phyloP scores from a whole-genome alignment of 2,888 invertebrate genomes.

The Resseliella maxima region DNA sequence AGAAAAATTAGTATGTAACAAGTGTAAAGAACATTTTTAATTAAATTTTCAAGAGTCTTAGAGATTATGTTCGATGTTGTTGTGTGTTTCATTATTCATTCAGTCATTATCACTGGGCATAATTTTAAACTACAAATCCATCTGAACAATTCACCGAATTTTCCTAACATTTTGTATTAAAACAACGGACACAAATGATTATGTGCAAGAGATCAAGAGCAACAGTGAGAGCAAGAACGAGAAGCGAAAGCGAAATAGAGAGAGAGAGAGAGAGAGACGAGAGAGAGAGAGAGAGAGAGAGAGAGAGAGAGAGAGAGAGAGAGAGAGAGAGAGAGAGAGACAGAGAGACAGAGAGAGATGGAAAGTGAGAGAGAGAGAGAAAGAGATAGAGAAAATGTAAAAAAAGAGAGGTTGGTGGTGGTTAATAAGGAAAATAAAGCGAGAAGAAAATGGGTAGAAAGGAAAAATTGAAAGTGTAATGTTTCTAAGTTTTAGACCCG shows the following conservation, averaged over 20 bases:
- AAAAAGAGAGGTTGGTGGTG: too few species aligned
- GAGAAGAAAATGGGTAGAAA: too few species aligned
- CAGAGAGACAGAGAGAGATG: too few species aligned
- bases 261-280: not conserved
- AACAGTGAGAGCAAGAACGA: too few species aligned
- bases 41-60: slow-evolving; percentile 22
- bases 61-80: not conserved
- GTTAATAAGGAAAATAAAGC: too few species aligned
- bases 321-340: too few species aligned
- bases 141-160: slow-evolving; percentile 27
- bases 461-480: not conserved
- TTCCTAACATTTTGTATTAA: not conserved
- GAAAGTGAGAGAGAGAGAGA: too few species aligned
- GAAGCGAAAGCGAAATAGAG: too few species aligned
- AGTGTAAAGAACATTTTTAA: not conserved
- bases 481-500: not conserved
- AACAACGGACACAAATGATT: too few species aligned
- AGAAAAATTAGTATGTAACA: not conserved
- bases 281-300: not conserved
- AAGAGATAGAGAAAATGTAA: too few species aligned
- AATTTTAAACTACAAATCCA: not conserved
- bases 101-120: not conserved
- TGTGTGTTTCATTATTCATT: not conserved
- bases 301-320: too few species aligned
- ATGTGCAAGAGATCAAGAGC: too few species aligned